Evolutionary conservation across 2,888 invertebrate species (phyloP).

Genomic region (Drosophila anomelani): DNA sequence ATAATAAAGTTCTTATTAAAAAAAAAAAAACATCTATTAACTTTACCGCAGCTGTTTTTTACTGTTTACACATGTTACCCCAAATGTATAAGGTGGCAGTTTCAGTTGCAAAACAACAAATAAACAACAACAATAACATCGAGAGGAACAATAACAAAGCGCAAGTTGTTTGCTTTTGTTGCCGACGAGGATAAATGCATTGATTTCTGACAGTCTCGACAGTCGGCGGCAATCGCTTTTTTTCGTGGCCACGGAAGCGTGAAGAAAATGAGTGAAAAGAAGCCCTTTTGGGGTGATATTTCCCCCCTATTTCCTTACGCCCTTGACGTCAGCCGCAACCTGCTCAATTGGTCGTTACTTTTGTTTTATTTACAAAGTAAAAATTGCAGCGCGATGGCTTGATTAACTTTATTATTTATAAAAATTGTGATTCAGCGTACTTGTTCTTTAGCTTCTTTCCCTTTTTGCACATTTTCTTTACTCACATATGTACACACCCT

Average conservation of each 20-base stretch:
- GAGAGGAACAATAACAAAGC: constrained; percentile 52
- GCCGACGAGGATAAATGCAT: constrained; percentile 68
- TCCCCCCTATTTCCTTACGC: constrained; percentile 27
- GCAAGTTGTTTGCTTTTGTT: constrained; percentile 50
- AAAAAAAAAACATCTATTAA: background rate
- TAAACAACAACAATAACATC: constrained; percentile 27
- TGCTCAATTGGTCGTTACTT: constrained; percentile 23
- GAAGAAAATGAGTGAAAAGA: constrained; percentile 56
- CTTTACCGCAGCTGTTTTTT: background rate
- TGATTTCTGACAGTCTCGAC: constrained; percentile 60
- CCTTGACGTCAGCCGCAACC: background rate
- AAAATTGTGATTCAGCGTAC: background rate
- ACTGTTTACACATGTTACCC: constrained; percentile 13
- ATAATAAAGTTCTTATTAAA: too few species aligned
- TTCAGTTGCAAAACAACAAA: constrained; percentile 16
- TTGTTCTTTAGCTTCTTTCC: background rate
- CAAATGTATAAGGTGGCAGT: constrained; percentile 22
- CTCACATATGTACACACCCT: background rate
- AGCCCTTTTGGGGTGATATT: constrained; percentile 56
- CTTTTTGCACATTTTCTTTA: background rate
- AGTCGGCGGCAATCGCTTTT: constrained; percentile 50
- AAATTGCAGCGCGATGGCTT: background rate
- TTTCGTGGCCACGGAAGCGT: constrained; percentile 66
- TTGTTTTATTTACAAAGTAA: constrained; percentile 2
- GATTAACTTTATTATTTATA: constrained; percentile 2